Base-by-base conservation (phyloP, 23 tunicate species). In the Trididemnum nubilum region DNA sequence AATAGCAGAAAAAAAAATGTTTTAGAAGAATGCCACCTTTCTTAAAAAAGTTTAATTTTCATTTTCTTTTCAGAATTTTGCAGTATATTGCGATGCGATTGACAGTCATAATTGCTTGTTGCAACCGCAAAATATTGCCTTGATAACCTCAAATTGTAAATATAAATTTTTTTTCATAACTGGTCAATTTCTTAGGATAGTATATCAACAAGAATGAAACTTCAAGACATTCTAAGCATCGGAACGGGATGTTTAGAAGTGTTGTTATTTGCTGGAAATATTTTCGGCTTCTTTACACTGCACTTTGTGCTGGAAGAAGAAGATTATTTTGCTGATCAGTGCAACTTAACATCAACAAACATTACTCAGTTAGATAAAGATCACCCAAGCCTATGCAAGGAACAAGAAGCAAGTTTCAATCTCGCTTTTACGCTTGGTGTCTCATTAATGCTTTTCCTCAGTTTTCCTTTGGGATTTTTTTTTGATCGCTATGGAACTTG, bases 271-370 rank as follows among this genome's bases (percentile, higher is more conserved):
- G 44, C 78, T 33, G 93, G 93, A 64, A 35, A 83, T 15, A 9
- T 88, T 9, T 82, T 88, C 35, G 93, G 93, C 0, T 88, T 83
- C 83, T 65, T 85, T 12, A 82, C 87, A 0, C 2, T 88, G 60
- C 69, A 49, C 21, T 88, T 36, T 50, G 93, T 82, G 12, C 72
- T 88, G 39, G 73, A 83, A 54, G 28, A 82, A 37, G 93, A 88
- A 76, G 93, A 82, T 15, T 88, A 88, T 34, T 88, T 88, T 72
- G 7, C 65, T 12, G 38, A 72, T 27, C 23, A 2, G 1, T 82
- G 86, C 34, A 7, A 35, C 2, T 7, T 30, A 31, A 33, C 31
- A 30, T 30, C 74, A 33, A 33, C 37, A 31, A 31, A 31, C 21
- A 3, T 30, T 5, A 5, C 21, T 3, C 31, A 15, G 4, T 61